Percentiles rank a stretch among this genome's conserved stretches.
phyloP scores from a whole-genome alignment of 2,797 vertebrate species.

The Rhinoraja longicauda region DNA sequence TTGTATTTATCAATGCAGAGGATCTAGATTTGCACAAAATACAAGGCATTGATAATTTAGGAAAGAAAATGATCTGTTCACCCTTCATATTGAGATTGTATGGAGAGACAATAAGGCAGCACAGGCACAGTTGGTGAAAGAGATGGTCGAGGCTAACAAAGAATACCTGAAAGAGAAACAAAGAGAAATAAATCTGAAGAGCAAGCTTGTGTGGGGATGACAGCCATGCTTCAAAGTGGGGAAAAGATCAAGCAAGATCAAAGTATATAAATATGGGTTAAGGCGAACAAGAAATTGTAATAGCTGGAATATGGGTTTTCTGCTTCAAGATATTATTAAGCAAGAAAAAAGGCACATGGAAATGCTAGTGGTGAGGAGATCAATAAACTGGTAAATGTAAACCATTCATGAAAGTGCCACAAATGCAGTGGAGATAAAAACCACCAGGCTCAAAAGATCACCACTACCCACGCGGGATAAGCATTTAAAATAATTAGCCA shows the following conservation, averaged over 20 bases:
- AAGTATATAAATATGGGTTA: not conserved
- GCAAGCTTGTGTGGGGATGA: not conserved
- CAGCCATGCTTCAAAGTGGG: not conserved
- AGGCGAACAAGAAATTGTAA: not conserved
- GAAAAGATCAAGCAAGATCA: not conserved
- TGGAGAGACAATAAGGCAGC: not conserved
- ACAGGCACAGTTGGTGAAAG: not conserved
- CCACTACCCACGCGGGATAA: not conserved
- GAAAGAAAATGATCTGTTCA: not conserved
- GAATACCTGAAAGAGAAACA: not conserved
- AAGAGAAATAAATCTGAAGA: slow-evolving; percentile 19
- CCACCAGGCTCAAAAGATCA: not conserved
- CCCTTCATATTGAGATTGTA: not conserved
- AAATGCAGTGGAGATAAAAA: not conserved
- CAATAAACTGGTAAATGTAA: not conserved
- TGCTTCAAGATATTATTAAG: not conserved
- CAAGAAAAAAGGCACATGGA: not conserved
- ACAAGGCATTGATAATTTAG: not conserved
- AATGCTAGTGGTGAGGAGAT: not conserved
- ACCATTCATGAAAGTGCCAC: not conserved
- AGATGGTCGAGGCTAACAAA: not conserved
- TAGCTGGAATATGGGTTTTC: not conserved
- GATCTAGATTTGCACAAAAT: not conserved
- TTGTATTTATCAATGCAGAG: not conserved
- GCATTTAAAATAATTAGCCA: not conserved